Base-by-base conservation (phyloP, 1,140 invertebrate species). In the Papilio polytes region DNA sequence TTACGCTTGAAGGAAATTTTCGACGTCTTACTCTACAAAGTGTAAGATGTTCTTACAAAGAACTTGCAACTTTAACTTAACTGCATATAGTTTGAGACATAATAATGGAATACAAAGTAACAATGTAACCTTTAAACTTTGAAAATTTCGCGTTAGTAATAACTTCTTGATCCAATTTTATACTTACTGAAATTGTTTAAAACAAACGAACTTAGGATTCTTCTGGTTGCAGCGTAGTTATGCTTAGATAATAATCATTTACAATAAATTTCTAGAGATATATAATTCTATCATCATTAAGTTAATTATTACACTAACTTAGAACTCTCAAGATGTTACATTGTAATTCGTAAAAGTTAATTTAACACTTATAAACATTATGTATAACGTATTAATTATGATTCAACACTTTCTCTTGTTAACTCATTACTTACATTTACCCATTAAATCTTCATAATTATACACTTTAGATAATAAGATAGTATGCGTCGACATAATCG, bases 401-500 rank as follows among this genome's bases (percentile, higher is more conserved):
- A 74, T 44, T 48, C 18, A 51, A 74, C 73, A 48, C 73, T 74
- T 74, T 74, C 73, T 74, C 73, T 74, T 22, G 10, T 18, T n/a
- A 46, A 46, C 72, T 74, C 73, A 26, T 46, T 48, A 20, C 13
- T 51, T 20, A 48, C 44, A 26, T 22, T 22, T 46, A 74, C n/a
- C n/a, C 20, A 74, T 74, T 74, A 46, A n/a, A 48, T 74, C 46
- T 48, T 74, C 73, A 74, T 74, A 74, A 74, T 74, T 74, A 48
- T 13, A 48, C 44, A 51, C 18, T 51, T 74, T 46, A 74, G 73
- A 74, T 74, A 44, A 74, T 20, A 59, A 78, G 59, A 78, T 59
- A 78, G 63, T 18, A 78, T 59, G 36, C 51, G 53, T 44, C 56
- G 26, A 78, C 51, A 78, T 78, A 78, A 78, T 78, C 76, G 53